Evolutionary conservation across 2,113 vertebrate genomes (phyloP).

Genomic region (Chrysochloris asiatica): DNA sequence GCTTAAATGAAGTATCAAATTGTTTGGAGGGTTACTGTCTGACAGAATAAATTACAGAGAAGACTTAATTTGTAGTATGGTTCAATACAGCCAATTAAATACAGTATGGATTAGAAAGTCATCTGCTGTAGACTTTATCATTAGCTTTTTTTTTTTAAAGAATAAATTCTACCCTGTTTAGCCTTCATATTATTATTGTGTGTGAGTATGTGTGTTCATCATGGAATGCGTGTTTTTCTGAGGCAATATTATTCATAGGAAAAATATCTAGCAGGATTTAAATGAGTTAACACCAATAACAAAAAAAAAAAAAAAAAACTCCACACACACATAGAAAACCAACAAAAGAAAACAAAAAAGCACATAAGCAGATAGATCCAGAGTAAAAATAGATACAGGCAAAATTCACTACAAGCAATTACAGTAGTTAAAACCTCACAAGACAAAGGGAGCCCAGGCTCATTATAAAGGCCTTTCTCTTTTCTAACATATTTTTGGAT

Average conservation of each 20-base stretch:
- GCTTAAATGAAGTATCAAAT: conserved; percentile 84
- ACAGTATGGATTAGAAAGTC: conserved; percentile 84
- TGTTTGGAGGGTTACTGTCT: conserved; percentile 80
- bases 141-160: conserved; percentile 76
- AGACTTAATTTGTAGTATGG: conserved; percentile 84
- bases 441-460: conserved; percentile 68
- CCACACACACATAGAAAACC: too few relatives aligned
- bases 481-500: conserved; percentile 56
- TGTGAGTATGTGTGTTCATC: background rate
- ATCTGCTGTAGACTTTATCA: conserved; percentile 80
- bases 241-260: conserved; percentile 58
- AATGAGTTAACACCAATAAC: conserved; percentile 60
- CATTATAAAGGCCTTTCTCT: conserved; percentile 62
- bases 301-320: conserved; percentile 50
- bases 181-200: conserved; percentile 68
- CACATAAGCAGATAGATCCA: conserved; percentile 54
- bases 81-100: conserved; percentile 86
- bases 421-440: conserved; percentile 74
- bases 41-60: conserved; percentile 84
- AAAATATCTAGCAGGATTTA: conserved; percentile 39
- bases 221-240: background rate
- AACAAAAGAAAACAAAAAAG: conserved; percentile 60
- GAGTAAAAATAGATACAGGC: conserved; percentile 66
- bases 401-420: conserved; percentile 59
- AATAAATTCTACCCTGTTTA: conserved; percentile 74